These are phyloP conservation scores for Gouania willdenowi DNA, from an alignment of 2,797 vertebrate species.

Conservation along the genomic window DNA sequence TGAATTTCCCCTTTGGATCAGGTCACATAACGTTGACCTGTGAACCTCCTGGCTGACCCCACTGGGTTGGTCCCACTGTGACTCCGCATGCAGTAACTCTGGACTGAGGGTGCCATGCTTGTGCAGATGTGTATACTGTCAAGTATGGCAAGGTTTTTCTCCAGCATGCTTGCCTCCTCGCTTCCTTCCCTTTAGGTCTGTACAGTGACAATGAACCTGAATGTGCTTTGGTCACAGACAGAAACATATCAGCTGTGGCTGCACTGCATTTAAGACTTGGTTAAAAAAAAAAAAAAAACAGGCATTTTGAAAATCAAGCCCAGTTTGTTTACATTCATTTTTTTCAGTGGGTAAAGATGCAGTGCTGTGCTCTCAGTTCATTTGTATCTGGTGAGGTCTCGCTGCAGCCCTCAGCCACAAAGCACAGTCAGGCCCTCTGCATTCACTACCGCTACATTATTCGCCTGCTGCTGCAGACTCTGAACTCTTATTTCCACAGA, in stretches of 20 bases:
- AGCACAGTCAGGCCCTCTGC: constrained; percentile 63
- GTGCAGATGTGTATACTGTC: constrained; percentile 70
- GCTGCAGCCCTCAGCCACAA: constrained; percentile 29
- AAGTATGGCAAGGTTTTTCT: constrained; percentile 77
- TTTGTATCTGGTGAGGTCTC: constrained; percentile 54
- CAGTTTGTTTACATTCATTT: too few relatives aligned
- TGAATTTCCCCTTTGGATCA: constrained; percentile 41
- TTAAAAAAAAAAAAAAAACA: too few relatives aligned
- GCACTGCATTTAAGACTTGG: constrained; percentile 26
- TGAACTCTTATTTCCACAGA: constrained; percentile 76
- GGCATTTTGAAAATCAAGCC: too few relatives aligned
- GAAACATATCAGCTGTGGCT: constrained; percentile 60
- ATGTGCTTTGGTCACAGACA: constrained; percentile 55
- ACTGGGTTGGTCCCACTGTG: constrained; percentile 68
- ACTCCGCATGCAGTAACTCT: constrained; percentile 80
- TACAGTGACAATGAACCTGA: constrained; percentile 55
- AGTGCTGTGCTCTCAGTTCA: constrained; percentile 47
- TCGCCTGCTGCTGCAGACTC: constrained; percentile 26
- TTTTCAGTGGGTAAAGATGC: constrained; percentile 12
- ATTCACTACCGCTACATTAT: constrained; percentile 10
- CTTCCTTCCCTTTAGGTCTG: constrained; percentile 75
- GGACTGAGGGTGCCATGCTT: constrained; percentile 79
- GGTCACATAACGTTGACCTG: constrained; percentile 66
- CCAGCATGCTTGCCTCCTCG: constrained; percentile 81
- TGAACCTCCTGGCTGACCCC: constrained; percentile 52